Conservation (phyloP, 2,888 invertebrate species). For the Microctonus hyperodae region DNA sequence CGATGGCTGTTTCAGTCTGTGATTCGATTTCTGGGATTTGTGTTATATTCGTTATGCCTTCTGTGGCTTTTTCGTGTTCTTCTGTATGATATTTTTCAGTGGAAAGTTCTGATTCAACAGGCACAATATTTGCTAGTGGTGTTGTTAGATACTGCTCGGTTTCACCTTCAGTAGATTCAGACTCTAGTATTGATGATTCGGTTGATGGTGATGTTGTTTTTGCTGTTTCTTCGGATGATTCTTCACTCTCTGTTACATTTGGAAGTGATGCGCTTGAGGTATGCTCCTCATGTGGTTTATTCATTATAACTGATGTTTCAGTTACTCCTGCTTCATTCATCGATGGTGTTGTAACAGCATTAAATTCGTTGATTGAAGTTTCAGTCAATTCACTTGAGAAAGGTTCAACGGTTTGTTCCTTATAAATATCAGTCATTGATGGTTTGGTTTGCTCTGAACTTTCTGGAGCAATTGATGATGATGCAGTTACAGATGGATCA, state of each 20-base stretch:
- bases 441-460: slow-evolving; percentile 33
- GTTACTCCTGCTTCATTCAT: slow-evolving; percentile 35
- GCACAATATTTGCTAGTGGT: slow-evolving; percentile 10
- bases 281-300: slow-evolving; percentile 31
- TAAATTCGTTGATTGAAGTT: slow-evolving; percentile 18
- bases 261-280: slow-evolving; percentile 16
- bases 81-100: neutral
- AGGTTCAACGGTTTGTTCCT: slow-evolving; percentile 42
- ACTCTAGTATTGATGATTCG: slow-evolving; percentile 3
- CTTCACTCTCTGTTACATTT: neutral
- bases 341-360: slow-evolving; percentile 40
- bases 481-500: slow-evolving; percentile 31
- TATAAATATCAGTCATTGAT: slow-evolving; percentile 31
- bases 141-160: neutral
- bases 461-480: slow-evolving; percentile 26
- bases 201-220: neutral
- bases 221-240: slow-evolving; percentile 3
- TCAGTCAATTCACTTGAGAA: slow-evolving; percentile 24
- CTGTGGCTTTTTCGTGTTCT: slow-evolving; percentile 13
- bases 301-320: slow-evolving; percentile 25
- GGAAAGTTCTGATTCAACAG: slow-evolving; percentile 26
- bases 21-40: slow-evolving; percentile 15
- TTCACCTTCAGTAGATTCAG: neutral
- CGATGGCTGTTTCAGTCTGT: neutral
- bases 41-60: slow-evolving; percentile 18